Conservation (phyloP, 2,797 vertebrate genomes). For the Corythornis leucogaster region DNA sequence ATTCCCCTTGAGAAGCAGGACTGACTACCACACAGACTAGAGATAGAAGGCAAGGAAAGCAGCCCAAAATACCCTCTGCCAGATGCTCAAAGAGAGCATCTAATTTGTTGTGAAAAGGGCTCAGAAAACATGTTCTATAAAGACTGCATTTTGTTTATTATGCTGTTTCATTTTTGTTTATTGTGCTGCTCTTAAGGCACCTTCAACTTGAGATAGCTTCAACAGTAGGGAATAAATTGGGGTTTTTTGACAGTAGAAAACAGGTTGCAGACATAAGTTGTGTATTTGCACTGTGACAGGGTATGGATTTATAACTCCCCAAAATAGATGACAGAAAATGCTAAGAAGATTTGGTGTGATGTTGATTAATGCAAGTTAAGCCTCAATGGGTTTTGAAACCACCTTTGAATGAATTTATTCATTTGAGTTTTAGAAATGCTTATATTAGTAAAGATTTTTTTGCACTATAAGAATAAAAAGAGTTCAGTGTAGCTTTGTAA, state of each 20-base stretch:
- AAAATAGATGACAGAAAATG: not conserved
- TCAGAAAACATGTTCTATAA: not conserved
- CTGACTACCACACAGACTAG: not conserved
- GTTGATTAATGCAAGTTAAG: not conserved
- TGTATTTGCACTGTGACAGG: not conserved
- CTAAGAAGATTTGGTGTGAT: not conserved
- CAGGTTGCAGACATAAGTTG: not conserved
- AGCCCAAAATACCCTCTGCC: not conserved
- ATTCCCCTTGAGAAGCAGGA: not conserved
- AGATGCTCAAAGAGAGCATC: not conserved
- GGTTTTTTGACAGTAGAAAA: not conserved
- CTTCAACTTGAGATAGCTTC: not conserved
- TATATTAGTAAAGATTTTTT: not conserved
- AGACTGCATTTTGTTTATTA: not conserved
- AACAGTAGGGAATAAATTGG: not conserved
- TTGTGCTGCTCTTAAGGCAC: not conserved
- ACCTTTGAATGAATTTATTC: not conserved
- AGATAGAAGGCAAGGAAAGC: not conserved
- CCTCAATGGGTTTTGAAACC: not conserved
- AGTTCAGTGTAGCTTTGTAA: not conserved
- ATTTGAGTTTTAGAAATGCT: not conserved
- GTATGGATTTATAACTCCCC: not conserved
- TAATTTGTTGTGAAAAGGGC: not conserved
- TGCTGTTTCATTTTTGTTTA: not conserved
- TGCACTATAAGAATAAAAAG: not conserved